Conservation (phyloP, 2,797 vertebrate species). For the Anguilla obscura region DNA sequence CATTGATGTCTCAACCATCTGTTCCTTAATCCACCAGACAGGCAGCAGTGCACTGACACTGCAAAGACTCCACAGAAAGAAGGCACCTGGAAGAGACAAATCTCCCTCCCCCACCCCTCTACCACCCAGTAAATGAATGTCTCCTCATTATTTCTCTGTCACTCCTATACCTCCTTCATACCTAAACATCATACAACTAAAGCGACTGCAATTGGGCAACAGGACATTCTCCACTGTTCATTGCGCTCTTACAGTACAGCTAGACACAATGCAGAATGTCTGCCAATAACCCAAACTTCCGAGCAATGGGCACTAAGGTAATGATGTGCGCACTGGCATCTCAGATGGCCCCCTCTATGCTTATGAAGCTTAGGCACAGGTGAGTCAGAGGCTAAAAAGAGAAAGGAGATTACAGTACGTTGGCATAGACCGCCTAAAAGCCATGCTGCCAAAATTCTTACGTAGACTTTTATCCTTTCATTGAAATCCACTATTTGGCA, state of each 20-base stretch:
- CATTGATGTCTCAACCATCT: conserved; percentile 13
- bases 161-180: neutral
- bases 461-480: neutral
- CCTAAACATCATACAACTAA: neutral
- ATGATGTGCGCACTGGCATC: conserved; percentile 22
- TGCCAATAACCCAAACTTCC: conserved; percentile 13
- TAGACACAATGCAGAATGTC: neutral
- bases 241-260: neutral
- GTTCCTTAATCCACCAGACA: neutral
- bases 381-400: conserved; percentile 45
- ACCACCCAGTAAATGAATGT: neutral
- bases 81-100: conserved; percentile 5
- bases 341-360: conserved; percentile 30
- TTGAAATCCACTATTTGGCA: neutral
- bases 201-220: no score
- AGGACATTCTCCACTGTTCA: neutral
- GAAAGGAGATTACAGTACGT: conserved; percentile 29
- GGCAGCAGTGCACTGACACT: neutral
- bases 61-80: neutral
- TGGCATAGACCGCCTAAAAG: neutral
- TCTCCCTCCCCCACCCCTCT: neutral
- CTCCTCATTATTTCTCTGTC: neutral
- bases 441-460: neutral
- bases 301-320: conserved; percentile 30
- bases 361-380: conserved; percentile 35